A percentile compares a stretch with the other conserved stretches of the same genome.
These are phyloP conservation scores for Stegodyphus mimosarum DNA, from an alignment of 1,140 invertebrate species.

Conservation along the genomic window DNA sequence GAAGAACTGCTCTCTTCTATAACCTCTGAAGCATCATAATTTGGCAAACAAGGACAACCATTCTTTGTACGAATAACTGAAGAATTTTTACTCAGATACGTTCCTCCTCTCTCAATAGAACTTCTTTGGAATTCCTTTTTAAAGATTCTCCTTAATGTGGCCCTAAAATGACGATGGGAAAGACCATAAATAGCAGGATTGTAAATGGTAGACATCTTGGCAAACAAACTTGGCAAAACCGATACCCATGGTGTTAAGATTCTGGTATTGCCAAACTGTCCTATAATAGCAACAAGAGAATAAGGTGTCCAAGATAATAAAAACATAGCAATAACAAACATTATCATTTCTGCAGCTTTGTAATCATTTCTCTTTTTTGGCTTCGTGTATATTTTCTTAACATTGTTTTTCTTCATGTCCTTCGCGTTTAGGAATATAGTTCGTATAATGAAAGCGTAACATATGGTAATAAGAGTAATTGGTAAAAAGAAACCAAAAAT, in stretches of 20 bases:
- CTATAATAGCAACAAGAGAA: slow-evolving; percentile 76
- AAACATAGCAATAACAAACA: slow-evolving; percentile 78
- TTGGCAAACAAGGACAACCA: slow-evolving; percentile 18
- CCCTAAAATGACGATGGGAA: slow-evolving; percentile 54
- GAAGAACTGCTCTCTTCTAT: slow-evolving; percentile 6
- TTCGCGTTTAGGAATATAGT: slow-evolving; percentile 67
- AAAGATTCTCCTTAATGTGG: slow-evolving; percentile 14
- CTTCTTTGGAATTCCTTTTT: neutral
- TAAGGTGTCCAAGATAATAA: slow-evolving; percentile 83
- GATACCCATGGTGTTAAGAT: slow-evolving; percentile 73
- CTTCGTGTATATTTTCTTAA: slow-evolving; percentile 53
- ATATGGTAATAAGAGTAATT: slow-evolving; percentile 76
- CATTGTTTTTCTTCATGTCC: slow-evolving; percentile 67
- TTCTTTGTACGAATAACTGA: neutral
- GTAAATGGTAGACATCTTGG: slow-evolving; percentile 71
- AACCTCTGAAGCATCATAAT: neutral
- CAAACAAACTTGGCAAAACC: slow-evolving; percentile 80
- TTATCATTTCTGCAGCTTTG: slow-evolving; percentile 75
- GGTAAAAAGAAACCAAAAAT: slow-evolving; percentile 78
- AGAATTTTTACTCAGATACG: slow-evolving; percentile 25
- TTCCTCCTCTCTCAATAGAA: neutral
- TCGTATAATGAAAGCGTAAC: slow-evolving; percentile 77
- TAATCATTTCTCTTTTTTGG: slow-evolving; percentile 62
- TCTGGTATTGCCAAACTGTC: slow-evolving; percentile 65
- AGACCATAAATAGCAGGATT: slow-evolving; percentile 63